Conservation (phyloP, 2,113 vertebrate genomes). For the Albula goreensis region DNA sequence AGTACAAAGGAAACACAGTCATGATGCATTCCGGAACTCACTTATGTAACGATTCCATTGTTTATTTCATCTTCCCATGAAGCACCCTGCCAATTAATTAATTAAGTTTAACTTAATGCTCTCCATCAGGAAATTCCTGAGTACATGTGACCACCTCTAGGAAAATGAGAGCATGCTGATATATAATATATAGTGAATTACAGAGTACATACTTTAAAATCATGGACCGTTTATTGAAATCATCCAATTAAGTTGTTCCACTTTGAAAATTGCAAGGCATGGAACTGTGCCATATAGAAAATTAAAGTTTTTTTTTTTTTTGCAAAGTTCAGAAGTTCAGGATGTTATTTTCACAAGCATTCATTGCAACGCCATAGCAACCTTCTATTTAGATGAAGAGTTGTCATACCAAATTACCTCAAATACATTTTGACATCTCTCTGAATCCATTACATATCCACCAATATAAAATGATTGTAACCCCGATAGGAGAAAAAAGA, state of each 20-base stretch:
- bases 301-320: too few species aligned
- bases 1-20: too few species aligned
- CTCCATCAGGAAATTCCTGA: neutral
- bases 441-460: neutral
- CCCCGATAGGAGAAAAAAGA: too few species aligned
- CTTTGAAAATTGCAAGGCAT: neutral
- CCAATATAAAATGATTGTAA: neutral
- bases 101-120: neutral
- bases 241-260: neutral
- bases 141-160: too few species aligned
- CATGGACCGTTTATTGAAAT: neutral
- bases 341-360: neutral
- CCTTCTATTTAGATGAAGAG: neutral
- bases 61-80: neutral
- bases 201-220: too few species aligned
- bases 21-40: too few species aligned
- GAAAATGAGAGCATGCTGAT: too few species aligned
- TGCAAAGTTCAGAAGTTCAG: neutral
- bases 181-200: too few species aligned
- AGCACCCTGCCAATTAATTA: neutral
- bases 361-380: neutral
- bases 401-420: neutral
- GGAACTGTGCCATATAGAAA: too few species aligned
- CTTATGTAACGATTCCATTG: neutral
- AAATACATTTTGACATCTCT: neutral